phyloP scores from a whole-genome alignment of 2,888 invertebrate species.

The Octodonta nipae region DNA sequence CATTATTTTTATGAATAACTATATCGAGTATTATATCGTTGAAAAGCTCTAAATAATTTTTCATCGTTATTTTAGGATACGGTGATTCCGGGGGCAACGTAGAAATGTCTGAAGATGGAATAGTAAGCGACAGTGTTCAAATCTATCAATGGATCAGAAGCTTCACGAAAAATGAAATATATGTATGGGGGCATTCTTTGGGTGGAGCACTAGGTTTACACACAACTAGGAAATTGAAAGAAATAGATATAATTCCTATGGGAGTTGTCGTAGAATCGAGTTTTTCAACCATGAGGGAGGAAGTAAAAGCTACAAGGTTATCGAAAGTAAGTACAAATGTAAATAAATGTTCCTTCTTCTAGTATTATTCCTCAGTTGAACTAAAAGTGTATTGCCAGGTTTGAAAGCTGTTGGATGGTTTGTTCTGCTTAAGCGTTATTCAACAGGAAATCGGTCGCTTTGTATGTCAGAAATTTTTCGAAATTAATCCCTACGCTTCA shows the following conservation, averaged over 20 bases:
- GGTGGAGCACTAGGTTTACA: conserved; percentile 27
- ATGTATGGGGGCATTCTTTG: conserved; percentile 32
- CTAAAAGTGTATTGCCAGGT: neutral
- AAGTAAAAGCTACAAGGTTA: conserved; percentile 18
- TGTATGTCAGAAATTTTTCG: too few species aligned
- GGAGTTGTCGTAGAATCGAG: conserved; percentile 28
- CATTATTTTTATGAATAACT: too few species aligned
- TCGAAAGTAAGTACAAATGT: conserved; percentile 18
- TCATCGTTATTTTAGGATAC: too few species aligned
- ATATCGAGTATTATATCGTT: too few species aligned
- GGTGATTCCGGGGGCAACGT: conserved; percentile 25
- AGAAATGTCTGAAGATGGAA: conserved; percentile 23
- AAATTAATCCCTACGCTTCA: too few species aligned
- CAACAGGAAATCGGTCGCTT: too few species aligned
- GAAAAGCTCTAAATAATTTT: too few species aligned
- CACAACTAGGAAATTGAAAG: conserved; percentile 18
- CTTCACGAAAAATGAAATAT: conserved; percentile 23
- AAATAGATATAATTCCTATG: conserved; percentile 18
- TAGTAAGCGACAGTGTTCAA: conserved; percentile 27
- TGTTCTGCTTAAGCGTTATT: too few species aligned
- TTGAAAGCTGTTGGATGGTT: neutral
- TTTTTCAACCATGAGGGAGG: conserved; percentile 27
- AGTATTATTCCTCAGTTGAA: too few species aligned
- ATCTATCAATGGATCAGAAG: conserved; percentile 25
- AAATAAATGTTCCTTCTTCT: too few species aligned